Conservation (phyloP, 2,113 vertebrate genomes). For the Ailurus styani region DNA sequence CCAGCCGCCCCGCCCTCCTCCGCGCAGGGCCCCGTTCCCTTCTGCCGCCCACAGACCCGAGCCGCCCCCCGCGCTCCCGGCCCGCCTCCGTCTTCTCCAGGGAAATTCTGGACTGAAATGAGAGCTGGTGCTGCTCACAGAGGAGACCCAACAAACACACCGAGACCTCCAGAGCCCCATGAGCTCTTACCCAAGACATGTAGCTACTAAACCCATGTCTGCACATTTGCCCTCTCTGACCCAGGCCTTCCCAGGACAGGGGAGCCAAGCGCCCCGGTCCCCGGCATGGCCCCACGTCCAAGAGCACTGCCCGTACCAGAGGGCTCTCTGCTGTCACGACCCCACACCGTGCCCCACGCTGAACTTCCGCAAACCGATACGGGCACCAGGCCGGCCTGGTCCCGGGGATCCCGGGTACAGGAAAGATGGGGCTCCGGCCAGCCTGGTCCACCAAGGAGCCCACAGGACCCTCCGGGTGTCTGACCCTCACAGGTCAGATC, state of each 20-base stretch:
- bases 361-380: rapidly evolving
- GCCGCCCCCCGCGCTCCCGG: neutral
- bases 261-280: neutral
- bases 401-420: neutral
- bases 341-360: rapidly evolving
- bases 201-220: rapidly evolving
- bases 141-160: neutral
- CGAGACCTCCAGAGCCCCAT: rapidly evolving
- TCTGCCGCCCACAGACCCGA: rapidly evolving
- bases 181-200: neutral
- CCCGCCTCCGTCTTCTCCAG: neutral
- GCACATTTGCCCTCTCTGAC: rapidly evolving
- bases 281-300: rapidly evolving
- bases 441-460: rapidly evolving
- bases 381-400: rapidly evolving
- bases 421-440: neutral
- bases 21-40: neutral
- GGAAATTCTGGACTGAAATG: neutral
- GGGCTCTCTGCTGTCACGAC: rapidly evolving
- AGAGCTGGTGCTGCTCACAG: neutral
- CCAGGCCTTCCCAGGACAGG: neutral
- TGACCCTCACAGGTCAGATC: neutral
- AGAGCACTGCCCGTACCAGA: rapidly evolving
- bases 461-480: neutral
- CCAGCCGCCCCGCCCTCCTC: neutral